Conservation (phyloP, 2,888 invertebrate genomes). For the Lithophane semibrunnea region DNA sequence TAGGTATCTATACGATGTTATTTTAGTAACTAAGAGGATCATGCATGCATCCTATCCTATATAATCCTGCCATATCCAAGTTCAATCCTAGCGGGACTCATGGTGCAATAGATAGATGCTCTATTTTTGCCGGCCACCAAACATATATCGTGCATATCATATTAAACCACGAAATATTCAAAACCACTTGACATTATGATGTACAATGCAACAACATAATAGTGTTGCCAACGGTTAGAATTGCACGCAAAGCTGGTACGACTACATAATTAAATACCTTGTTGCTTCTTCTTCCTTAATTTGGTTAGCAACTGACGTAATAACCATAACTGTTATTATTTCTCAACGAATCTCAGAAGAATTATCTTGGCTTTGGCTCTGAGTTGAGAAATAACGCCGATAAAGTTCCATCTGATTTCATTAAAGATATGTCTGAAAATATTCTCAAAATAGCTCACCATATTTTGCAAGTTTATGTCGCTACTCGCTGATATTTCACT, state of each 20-base stretch:
- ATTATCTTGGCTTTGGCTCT: not conserved
- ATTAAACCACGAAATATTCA: constrained; percentile 42
- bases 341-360: not conserved
- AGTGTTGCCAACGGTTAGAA: constrained; percentile 51
- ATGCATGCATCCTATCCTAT: not conserved
- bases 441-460: not conserved
- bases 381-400: not conserved
- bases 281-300: constrained; percentile 35
- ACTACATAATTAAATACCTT: constrained; percentile 54
- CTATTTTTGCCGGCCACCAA: not conserved
- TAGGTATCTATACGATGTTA: not conserved
- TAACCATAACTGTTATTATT: constrained; percentile 10
- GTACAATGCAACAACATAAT: constrained; percentile 56
- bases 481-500: constrained; percentile 34
- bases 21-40: not conserved
- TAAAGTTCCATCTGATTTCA: not conserved
- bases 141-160: not conserved
- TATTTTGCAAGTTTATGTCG: constrained; percentile 13
- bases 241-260: constrained; percentile 49
- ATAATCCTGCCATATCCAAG: not conserved
- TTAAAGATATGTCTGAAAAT: not conserved
- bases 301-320: constrained; percentile 8
- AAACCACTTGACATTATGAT: constrained; percentile 54
- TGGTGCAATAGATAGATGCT: not conserved
- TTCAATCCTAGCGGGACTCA: too few species aligned